phyloP scores from a whole-genome alignment of 1,140 invertebrate species.

The Dendroctonus ponderosae region DNA sequence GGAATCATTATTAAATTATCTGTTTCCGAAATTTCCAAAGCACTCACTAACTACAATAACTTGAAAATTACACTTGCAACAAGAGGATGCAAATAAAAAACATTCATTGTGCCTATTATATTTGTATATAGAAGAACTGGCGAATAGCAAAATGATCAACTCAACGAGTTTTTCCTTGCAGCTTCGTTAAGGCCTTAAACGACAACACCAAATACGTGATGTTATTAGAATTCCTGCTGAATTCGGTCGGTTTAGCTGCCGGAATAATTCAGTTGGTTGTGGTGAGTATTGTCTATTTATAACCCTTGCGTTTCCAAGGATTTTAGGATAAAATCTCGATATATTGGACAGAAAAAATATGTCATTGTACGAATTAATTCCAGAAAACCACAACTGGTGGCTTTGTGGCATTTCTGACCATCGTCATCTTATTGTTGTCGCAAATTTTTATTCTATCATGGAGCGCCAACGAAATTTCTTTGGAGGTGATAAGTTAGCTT shows the following conservation, averaged over 20 bases:
- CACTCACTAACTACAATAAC: no score
- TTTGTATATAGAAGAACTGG: no score
- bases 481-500: background rate
- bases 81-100: no score
- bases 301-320: no score
- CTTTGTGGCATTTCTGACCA: background rate
- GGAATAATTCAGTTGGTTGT: constrained; percentile 14
- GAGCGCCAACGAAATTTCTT: constrained; percentile 20
- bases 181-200: constrained; percentile 17
- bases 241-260: constrained; percentile 13
- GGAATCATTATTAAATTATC: no score
- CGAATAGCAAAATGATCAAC: no score
- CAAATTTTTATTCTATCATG: constrained; percentile 24
- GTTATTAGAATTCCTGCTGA: constrained; percentile 19
- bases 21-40: no score
- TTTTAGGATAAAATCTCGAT: no score
- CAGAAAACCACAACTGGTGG: background rate
- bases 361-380: background rate
- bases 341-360: background rate
- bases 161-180: background rate
- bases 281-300: background rate
- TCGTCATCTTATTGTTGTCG: constrained; percentile 1
- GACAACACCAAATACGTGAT: constrained; percentile 17
- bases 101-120: no score
- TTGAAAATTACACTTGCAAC: no score